Base-by-base conservation (phyloP, 2,888 invertebrate species). In the Ichneumon xanthorius region DNA sequence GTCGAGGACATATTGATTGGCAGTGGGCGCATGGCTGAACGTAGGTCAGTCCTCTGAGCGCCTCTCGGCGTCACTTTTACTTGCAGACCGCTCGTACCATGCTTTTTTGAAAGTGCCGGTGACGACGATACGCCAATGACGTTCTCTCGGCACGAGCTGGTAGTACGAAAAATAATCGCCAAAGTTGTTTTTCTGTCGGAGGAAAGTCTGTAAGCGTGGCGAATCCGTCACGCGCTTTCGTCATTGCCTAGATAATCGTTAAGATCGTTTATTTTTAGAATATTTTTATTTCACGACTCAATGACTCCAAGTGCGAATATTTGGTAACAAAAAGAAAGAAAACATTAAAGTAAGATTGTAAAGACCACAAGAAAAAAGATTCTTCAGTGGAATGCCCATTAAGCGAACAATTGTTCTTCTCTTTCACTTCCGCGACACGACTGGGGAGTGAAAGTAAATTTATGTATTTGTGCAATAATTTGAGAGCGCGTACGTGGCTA, bases 1-100 rank as follows among this genome's bases (percentile, higher is more conserved):
- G 86, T 87, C 75, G 82, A 75, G 84, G 84, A 78, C 81, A 70
- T 77, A 87, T 86, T 81, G 87, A 87, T 87, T 82, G 79, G 50
- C 70, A 19, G 9, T 37, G 37, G 45, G 72, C 78, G 73, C 68
- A 67, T 76, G 58, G 73, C 71, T 53, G 40, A 70, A 11, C 86
- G 68, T 81, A 78, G 86, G 86, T 86, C 84, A 86, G 84, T 86
- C 80, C 72, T 75, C 77, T 50, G 80, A 53, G 71, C 76, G 65
- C 22, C 22, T 53, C 58, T 58, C 63, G 63, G 33, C 63, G 63
- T 30, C 30, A 30, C 33, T 16, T 63, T 68, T 84, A 80, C 80
- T 84, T 68, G 67, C 26, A 58, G 22, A 26, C 26, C 58, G 58
- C 26, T 58, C 58, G 58, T 4, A 26, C 9, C 14, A 11, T 19